These are phyloP conservation scores for Drosophila peninsularis DNA, from an alignment of 2,888 invertebrate species.

Conservation along the genomic window DNA sequence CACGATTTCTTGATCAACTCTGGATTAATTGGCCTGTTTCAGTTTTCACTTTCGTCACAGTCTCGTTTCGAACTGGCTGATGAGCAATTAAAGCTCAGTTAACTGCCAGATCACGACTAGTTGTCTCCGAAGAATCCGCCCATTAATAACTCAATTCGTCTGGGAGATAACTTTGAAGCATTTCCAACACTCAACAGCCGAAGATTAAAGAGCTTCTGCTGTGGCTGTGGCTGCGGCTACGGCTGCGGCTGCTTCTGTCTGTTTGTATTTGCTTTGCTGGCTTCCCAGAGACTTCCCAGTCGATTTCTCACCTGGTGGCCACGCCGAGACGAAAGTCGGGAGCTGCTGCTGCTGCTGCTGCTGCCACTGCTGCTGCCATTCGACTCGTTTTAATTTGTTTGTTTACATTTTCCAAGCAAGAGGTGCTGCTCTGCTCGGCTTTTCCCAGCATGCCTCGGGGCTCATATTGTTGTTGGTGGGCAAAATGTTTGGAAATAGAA, in stretches of 20 bases:
- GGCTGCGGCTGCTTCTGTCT: slow-evolving; percentile 34
- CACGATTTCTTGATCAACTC: slow-evolving; percentile 1
- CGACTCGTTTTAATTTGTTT: slow-evolving; percentile 78
- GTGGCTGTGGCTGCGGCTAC: not conserved
- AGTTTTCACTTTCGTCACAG: slow-evolving; percentile 37
- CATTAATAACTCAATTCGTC: slow-evolving; percentile 51
- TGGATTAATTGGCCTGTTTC: slow-evolving; percentile 25
- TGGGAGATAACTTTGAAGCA: slow-evolving; percentile 20
- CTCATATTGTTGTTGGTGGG: slow-evolving; percentile 40
- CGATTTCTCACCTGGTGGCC: slow-evolving; percentile 75
- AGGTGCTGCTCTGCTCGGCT: slow-evolving; percentile 48
- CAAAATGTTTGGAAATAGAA: slow-evolving; percentile 71
- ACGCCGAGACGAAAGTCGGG: slow-evolving; percentile 27
- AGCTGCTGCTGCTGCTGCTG: slow-evolving; percentile 23
- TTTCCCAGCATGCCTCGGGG: slow-evolving; percentile 60
- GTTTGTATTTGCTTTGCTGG: slow-evolving; percentile 45
- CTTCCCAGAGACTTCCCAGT: slow-evolving; percentile 44
- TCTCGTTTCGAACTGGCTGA: slow-evolving; percentile 24
- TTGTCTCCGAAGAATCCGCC: slow-evolving; percentile 51
- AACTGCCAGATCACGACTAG: slow-evolving; percentile 58
- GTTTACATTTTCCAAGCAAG: slow-evolving; percentile 70
- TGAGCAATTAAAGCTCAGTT: slow-evolving; percentile 49
- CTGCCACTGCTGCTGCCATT: slow-evolving; percentile 35
- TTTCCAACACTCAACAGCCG: slow-evolving; percentile 52
- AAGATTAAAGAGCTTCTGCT: slow-evolving; percentile 73